These are phyloP conservation scores for Solenopsis fugax DNA, from an alignment of 1,140 invertebrate genomes.

Conservation along the genomic window DNA sequence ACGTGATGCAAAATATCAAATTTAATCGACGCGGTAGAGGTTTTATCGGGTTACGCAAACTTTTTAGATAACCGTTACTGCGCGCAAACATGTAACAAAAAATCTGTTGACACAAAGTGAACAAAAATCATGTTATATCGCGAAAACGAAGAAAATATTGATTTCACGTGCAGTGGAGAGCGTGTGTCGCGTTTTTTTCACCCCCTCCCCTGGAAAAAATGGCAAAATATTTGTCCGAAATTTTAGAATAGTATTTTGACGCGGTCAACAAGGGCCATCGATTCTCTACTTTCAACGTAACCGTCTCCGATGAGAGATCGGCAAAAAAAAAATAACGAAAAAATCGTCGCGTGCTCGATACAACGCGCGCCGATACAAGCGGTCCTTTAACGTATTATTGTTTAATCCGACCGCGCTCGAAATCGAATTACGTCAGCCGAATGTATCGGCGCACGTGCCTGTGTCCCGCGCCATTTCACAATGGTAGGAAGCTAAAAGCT, in stretches of 20 bases:
- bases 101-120: slow-evolving; percentile 58
- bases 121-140: slow-evolving; percentile 50
- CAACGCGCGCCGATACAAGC: slow-evolving; percentile 14
- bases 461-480: slow-evolving; percentile 41
- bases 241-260: slow-evolving; percentile 45
- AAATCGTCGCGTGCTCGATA: slow-evolving; percentile 9
- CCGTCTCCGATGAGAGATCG: slow-evolving; percentile 45
- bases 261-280: slow-evolving; percentile 52
- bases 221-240: slow-evolving; percentile 61
- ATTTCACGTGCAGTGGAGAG: slow-evolving; percentile 37
- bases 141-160: slow-evolving; percentile 46
- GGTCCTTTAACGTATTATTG: slow-evolving; percentile 49
- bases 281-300: slow-evolving; percentile 39
- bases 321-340: slow-evolving; percentile 47
- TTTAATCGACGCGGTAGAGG: neutral
- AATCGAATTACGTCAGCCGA: slow-evolving; percentile 60
- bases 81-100: slow-evolving; percentile 32
- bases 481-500: slow-evolving; percentile 7
- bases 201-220: slow-evolving; percentile 14
- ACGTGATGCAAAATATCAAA: neutral
- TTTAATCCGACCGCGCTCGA: slow-evolving; percentile 60
- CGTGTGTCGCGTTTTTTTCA: neutral
- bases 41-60: slow-evolving; percentile 36
- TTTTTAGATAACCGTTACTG: slow-evolving; percentile 31
- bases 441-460: slow-evolving; percentile 15